Conservation (phyloP, 2,113 vertebrate species). For the Malurus melanocephalus region DNA sequence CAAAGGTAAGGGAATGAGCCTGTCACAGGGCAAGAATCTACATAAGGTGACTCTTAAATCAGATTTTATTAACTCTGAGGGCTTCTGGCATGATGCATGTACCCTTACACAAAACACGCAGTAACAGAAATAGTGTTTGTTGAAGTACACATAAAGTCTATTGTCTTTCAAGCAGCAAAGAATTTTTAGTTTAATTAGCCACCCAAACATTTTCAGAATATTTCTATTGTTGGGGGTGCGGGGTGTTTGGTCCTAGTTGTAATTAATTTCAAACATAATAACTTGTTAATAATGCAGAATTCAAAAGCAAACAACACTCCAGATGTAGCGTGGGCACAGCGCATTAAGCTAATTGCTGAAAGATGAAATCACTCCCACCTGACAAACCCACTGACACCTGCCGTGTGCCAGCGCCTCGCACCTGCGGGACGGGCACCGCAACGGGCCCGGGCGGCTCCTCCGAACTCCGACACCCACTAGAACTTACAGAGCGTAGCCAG, state of each 20-base stretch:
- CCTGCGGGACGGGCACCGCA: neutral
- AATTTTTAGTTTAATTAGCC: neutral
- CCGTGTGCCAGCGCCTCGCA: neutral
- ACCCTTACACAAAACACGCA: neutral
- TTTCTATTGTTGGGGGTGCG: neutral
- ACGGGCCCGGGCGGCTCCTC: too few species aligned
- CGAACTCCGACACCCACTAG: accelerated
- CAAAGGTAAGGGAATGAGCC: neutral
- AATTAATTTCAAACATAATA: neutral
- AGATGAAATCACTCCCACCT: neutral
- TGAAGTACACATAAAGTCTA: neutral
- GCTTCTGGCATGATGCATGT: too few species aligned
- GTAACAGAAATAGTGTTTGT: neutral
- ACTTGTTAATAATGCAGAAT: neutral
- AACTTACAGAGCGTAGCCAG: accelerated
- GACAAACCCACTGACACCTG: neutral
- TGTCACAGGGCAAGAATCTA: neutral
- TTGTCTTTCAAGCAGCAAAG: neutral
- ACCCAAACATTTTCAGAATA: neutral
- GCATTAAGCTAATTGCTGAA: neutral
- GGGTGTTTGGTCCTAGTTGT: neutral
- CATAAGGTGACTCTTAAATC: neutral
- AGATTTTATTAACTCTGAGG: neutral
- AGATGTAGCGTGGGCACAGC: neutral
- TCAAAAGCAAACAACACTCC: neutral